Evolutionary conservation across 2,888 invertebrate genomes (phyloP), one percentile per base, ranked within the genome.

Genomic region (Idaea straminata): DNA sequence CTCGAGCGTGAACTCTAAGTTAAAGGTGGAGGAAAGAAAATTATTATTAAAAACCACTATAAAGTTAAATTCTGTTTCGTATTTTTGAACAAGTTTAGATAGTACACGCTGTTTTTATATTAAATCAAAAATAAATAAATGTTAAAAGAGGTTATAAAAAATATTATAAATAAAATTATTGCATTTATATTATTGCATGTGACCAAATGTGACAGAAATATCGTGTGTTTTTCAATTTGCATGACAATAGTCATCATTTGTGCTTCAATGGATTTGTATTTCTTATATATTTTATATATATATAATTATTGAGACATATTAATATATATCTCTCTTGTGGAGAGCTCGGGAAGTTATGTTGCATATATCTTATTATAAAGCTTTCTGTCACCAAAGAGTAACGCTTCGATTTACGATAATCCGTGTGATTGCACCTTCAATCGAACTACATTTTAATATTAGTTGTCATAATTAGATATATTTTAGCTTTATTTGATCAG

Each of bases 291-390:
- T 66, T 75, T 72, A 69, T 73, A 73, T 74, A 64, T 69, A 65
- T 70, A 57, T 75, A 76, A 78, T 79, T 77, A 79, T 78, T 79
- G 76, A 80, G 78, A 81, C 76, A 83, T 75, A 79, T 81, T 74
- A 86, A 84, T 81, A 79, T 81, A 74, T 86, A 84, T 81, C 92
- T 92, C 92, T 91, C 91, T 88, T 85, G 92, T 93, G 92, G 91
- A 92, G 92, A 92, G 91, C 92, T 92, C 92, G 86, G 91, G 92
- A 93, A 92, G 92, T 81, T 83, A 79, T 78, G 80, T 81, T 80
- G 77, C 77, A 80, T 79, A 70, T 82, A 81, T 82, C 82, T 81
- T 80, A 73, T 77, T 75, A n/a, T 67, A 75, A 81, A 81, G 89
- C 89, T 90, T 91, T 87, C 87, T 89, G 88, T 89, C 89, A 91